Evolutionary conservation across 2,113 vertebrate genomes (phyloP).

Genomic region (Rhizomys pruinosus): DNA sequence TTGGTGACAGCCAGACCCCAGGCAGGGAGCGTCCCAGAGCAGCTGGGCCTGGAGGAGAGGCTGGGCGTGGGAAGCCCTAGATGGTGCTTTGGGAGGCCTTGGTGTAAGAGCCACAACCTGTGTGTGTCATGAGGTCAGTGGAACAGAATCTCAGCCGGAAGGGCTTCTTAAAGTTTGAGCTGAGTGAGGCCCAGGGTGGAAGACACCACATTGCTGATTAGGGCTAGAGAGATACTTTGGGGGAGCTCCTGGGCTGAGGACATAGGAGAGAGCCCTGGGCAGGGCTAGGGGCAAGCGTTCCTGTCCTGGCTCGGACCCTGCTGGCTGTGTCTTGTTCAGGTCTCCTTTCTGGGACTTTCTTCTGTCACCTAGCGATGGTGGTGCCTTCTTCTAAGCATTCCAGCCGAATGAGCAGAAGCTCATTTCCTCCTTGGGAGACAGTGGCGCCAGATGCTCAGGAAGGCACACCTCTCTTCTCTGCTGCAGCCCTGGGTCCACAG

Average conservation of each 20-base stretch:
- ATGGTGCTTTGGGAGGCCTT: background rate
- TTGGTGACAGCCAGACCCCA: constrained; percentile 47
- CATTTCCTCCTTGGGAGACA: background rate
- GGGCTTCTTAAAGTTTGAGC: background rate
- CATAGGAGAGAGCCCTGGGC: background rate
- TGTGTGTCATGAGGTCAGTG: background rate
- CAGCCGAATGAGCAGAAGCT: background rate
- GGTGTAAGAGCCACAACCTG: background rate
- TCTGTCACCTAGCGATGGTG: background rate
- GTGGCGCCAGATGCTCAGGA: background rate
- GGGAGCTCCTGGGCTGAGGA: background rate
- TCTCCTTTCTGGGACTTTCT: background rate
- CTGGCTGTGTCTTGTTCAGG: background rate
- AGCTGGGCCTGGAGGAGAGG: constrained; percentile 7
- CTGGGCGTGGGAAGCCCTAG: background rate
- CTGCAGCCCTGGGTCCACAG: background rate
- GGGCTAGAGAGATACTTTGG: background rate
- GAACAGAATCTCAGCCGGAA: background rate
- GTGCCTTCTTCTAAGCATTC: too few species aligned
- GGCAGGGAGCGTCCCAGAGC: background rate
- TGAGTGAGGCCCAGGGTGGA: background rate
- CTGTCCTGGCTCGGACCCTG: background rate
- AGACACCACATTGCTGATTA: background rate
- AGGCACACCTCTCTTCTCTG: background rate
- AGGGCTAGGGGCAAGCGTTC: background rate